Percentiles rank a stretch among this genome's conserved stretches.
These are phyloP conservation scores for Phorcus lineatus DNA, from an alignment of 2,888 invertebrate genomes.

Conservation along the genomic window DNA sequence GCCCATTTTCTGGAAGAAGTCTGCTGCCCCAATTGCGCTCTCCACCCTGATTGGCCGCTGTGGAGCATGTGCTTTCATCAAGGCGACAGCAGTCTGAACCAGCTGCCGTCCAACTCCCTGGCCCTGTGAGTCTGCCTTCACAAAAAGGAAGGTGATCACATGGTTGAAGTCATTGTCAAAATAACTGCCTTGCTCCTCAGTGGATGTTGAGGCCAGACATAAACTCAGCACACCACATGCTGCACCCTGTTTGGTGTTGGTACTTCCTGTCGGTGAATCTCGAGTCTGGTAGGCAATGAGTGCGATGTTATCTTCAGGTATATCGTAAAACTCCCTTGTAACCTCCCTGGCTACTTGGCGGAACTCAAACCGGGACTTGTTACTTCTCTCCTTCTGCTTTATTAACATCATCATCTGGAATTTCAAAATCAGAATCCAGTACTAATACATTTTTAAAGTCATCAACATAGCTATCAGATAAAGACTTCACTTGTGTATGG, in stretches of 20 bases:
- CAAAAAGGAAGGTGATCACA: constrained; percentile 55
- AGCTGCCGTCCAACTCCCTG: constrained; percentile 47
- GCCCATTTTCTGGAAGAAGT: constrained; percentile 54
- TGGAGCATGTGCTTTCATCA: constrained; percentile 35
- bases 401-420: neutral
- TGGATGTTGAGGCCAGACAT: constrained; percentile 33
- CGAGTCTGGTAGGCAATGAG: constrained; percentile 41
- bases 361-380: constrained; percentile 32
- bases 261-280: neutral
- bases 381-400: neutral
- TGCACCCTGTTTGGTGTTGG: constrained; percentile 18
- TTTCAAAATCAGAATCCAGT: neutral
- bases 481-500: no score
- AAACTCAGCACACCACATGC: constrained; percentile 49
- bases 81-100: constrained; percentile 40
- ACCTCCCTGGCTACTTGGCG: constrained; percentile 56
- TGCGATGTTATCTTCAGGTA: constrained; percentile 54
- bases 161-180: constrained; percentile 52
- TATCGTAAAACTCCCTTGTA: constrained; percentile 52
- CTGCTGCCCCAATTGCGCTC: constrained; percentile 50
- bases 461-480: neutral
- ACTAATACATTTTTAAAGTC: neutral
- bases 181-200: constrained; percentile 32
- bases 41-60: constrained; percentile 49
- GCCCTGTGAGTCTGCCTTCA: constrained; percentile 51